phyloP scores from a whole-genome alignment of 2,113 vertebrate species.

The Genyomyrus donnyi region DNA sequence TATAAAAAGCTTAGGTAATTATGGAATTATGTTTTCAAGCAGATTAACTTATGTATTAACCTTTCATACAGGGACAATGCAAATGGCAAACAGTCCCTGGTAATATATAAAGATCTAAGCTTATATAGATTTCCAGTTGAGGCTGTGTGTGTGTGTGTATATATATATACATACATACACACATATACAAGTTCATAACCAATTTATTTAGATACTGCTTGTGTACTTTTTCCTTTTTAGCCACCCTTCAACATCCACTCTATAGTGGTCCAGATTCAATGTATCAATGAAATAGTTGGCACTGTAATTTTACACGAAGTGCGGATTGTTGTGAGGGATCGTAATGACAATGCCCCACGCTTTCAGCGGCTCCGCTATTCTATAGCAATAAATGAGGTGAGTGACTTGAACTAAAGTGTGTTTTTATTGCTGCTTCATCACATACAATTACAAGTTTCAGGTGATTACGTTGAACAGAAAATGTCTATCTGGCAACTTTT shows the following conservation, averaged over 20 bases:
- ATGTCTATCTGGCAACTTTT: neutral
- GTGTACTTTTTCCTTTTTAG: conserved; percentile 51
- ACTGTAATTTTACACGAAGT: conserved; percentile 90
- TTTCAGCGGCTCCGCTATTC: conserved; percentile 85
- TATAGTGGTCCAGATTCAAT: conserved; percentile 92
- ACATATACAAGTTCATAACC: neutral
- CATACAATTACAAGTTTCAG: neutral
- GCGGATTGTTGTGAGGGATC: conserved; percentile 86
- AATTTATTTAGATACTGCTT: neutral
- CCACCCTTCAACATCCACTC: conserved; percentile 86
- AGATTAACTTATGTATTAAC: no score
- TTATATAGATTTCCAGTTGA: neutral
- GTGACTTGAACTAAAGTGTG: conserved; percentile 16
- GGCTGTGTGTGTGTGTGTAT: no score
- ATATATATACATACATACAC: no score
- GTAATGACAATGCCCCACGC: conserved; percentile 82
- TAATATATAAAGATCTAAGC: neutral
- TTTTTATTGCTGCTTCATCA: neutral
- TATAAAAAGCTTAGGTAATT: no score
- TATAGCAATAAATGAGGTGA: conserved; percentile 82
- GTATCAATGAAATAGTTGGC: conserved; percentile 83
- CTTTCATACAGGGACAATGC: no score
- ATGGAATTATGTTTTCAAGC: no score
- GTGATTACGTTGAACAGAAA: neutral
- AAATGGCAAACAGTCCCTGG: no score